These are phyloP conservation scores for Pangasianodon gigas DNA, from an alignment of 2,113 vertebrate genomes.

Conservation along the genomic window DNA sequence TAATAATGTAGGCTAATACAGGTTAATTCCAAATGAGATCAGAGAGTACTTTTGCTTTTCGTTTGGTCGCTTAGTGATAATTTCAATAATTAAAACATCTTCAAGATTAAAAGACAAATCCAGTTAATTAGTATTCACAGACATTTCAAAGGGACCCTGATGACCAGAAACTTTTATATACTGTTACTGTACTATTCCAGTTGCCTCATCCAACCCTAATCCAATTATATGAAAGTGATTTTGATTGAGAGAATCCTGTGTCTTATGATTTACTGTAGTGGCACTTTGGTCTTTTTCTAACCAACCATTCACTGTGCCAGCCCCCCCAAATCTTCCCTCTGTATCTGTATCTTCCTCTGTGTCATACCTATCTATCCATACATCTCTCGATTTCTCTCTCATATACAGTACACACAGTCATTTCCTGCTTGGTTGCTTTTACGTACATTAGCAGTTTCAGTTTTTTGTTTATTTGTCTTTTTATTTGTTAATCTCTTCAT, in stretches of 20 bases:
- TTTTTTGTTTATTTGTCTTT: slow-evolving; percentile 22
- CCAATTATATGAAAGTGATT: background rate
- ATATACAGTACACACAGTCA: slow-evolving; percentile 3
- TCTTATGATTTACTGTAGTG: slow-evolving; percentile 55
- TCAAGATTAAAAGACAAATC: background rate
- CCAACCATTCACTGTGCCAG: background rate
- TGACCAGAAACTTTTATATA: background rate
- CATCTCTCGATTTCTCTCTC: slow-evolving; percentile 48
- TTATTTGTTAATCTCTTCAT: slow-evolving; percentile 26
- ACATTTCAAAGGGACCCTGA: background rate
- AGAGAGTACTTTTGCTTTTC: background rate
- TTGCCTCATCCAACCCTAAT: background rate
- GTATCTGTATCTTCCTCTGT: slow-evolving; percentile 24
- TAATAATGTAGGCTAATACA: background rate
- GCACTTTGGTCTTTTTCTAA: slow-evolving; percentile 21
- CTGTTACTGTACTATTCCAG: background rate
- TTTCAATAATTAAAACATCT: background rate
- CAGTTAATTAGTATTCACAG: background rate
- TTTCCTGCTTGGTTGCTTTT: slow-evolving; percentile 47
- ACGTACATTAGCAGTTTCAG: background rate
- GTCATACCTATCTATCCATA: background rate
- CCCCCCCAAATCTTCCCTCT: background rate
- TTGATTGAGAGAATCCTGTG: background rate
- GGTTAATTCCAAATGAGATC: background rate
- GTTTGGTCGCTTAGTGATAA: background rate